Evolutionary conservation across 2,113 vertebrate species (phyloP), one percentile per base, ranked within the genome.

Genomic region (Gulo gulo): DNA sequence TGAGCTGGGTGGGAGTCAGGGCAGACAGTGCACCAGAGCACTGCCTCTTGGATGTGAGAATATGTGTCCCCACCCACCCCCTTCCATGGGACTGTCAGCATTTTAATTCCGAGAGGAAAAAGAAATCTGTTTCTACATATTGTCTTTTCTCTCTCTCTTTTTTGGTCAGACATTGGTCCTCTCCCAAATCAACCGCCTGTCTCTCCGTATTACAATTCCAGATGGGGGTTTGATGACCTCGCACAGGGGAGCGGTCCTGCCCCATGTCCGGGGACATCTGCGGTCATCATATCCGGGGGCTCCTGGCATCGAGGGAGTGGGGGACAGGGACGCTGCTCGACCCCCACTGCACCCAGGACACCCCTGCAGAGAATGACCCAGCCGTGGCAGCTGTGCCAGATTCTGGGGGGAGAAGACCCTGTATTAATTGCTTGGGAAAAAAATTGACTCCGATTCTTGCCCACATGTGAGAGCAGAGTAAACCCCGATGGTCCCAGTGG

Each of bases 401-500:
- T 63, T 1, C 16, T 39, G 29, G 21, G 36, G 15, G 12, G 50
- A 7, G 3, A 50, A n/a, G 79, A 20, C 14, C 42, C 16, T 69
- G 26, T 9, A 1, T 31, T 92, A 31, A 31, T 16, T 52, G 71
- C 55, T 50, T 82, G 67, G 84, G 57, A 8, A 0, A 45, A 26
- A 52, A 31, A 14, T 21, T 16, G 13, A 69, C 3, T 45, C 18
- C 1, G 7, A 52, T 85, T 11, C 47, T 29, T 65, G 69, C 36
- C 63, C 15, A 16, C 18, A 18, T 24, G 6, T 14, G 4, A 52
- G 5, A 7, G 23, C 50, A 57, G 39, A 36, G 7, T 24, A 39
- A 21, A 2, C 11, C 42, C 20, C 1, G 1, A 0, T 36, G 10
- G 31, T 29, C 36, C 39, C 1, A 1, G 10, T n/a, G 5, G 52